Percentiles rank a stretch among this genome's conserved stretches.
Conservation (phyloP, 2,113 vertebrate species). For the Trochalopteron elliotii region DNA sequence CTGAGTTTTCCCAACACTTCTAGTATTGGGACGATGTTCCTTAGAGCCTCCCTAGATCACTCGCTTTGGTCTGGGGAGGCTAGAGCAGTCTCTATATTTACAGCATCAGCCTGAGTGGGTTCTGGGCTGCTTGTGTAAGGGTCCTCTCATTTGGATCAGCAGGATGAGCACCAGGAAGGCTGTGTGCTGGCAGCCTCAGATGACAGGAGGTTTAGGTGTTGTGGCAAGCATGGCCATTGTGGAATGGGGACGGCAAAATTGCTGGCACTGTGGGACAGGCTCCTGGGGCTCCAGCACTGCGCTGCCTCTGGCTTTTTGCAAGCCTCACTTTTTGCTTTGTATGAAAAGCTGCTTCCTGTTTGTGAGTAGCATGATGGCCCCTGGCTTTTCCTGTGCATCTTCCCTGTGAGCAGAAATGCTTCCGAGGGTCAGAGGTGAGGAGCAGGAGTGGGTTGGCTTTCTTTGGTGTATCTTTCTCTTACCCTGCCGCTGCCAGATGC, state of each 20-base stretch:
- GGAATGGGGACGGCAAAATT: fast-evolving
- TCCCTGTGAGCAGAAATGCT: background rate
- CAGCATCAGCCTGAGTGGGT: background rate
- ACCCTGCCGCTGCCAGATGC: background rate
- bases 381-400: background rate
- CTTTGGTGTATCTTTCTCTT: background rate
- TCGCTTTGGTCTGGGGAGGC: background rate
- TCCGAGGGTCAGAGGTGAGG: background rate
- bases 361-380: background rate
- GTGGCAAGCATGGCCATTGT: background rate
- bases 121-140: background rate
- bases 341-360: slow-evolving; percentile 2
- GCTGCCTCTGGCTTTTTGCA: background rate
- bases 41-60: background rate
- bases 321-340: background rate
- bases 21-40: background rate
- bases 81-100: background rate
- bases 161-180: background rate
- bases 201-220: background rate
- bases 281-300: fast-evolving
- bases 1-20: background rate
- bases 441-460: background rate
- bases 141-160: background rate
- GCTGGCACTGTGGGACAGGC: fast-evolving
- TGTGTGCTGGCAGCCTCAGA: background rate